Percentiles rank a stretch among this genome's conserved stretches.
Evolutionary conservation across 2,797 vertebrate genomes (phyloP).

Genomic region (Lindbergichthys nudifrons): DNA sequence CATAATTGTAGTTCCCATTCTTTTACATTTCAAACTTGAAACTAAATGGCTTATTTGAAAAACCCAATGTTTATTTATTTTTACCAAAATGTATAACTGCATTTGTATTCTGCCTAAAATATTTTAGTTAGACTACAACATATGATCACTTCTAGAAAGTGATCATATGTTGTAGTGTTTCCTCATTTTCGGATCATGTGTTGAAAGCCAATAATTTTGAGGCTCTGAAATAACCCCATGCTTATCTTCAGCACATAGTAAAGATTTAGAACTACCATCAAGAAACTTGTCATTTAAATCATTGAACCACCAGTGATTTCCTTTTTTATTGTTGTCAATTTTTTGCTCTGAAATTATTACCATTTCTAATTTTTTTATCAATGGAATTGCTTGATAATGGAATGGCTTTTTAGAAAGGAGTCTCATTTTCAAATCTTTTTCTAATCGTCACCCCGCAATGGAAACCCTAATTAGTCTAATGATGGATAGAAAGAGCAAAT

Average conservation of each 20-base stretch:
- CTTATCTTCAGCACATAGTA: not conserved
- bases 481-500: slow-evolving; percentile 24
- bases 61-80: too few species aligned
- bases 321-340: not conserved
- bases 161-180: too few species aligned
- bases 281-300: not conserved
- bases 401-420: slow-evolving; percentile 19
- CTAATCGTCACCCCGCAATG: slow-evolving; percentile 4
- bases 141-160: too few species aligned
- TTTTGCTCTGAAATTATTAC: not conserved
- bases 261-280: not conserved
- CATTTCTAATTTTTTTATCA: not conserved
- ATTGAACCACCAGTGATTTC: not conserved
- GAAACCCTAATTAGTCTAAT: slow-evolving; percentile 41
- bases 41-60: too few species aligned
- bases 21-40: too few species aligned
- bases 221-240: not conserved
- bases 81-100: too few species aligned
- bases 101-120: too few species aligned
- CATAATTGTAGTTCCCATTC: too few species aligned
- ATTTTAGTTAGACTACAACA: too few species aligned
- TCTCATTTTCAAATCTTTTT: slow-evolving; percentile 13
- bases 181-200: too few species aligned
- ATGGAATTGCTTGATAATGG: not conserved
- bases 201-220: not conserved